Conservation (phyloP, 2,797 vertebrate genomes). For the Pangasius larnaudii region DNA sequence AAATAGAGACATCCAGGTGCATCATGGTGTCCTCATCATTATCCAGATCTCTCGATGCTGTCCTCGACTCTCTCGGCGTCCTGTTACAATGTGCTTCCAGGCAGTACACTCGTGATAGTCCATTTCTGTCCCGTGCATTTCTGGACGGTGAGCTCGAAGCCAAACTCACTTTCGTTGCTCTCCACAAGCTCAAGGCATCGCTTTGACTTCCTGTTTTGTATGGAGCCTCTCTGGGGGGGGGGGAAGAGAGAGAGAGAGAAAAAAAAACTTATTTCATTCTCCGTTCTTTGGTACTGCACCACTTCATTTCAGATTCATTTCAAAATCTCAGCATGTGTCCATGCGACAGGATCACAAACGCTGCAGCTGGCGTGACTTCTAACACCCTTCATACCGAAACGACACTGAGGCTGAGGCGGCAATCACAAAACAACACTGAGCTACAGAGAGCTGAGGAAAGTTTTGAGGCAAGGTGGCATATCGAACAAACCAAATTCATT, state of each 20-base stretch:
- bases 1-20: conserved; percentile 65
- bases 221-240: conserved; percentile 88
- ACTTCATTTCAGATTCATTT: conserved; percentile 16
- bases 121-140: conserved; percentile 95
- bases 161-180: conserved; percentile 89
- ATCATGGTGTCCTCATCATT: conserved; percentile 47
- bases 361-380: not conserved
- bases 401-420: not conserved
- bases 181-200: conserved; percentile 93
- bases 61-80: conserved; percentile 44
- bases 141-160: conserved; percentile 92
- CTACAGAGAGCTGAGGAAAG: conserved; percentile 6
- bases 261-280: conserved; percentile 48
- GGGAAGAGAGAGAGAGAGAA: conserved; percentile 40
- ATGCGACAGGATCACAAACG: not conserved
- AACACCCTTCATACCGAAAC: conserved; percentile 14
- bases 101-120: conserved; percentile 92
- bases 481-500: conserved; percentile 21
- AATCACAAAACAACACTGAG: not conserved
- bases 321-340: conserved; percentile 4
- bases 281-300: conserved; percentile 16
- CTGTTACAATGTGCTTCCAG: conserved; percentile 80
- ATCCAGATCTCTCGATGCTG: conserved; percentile 40
- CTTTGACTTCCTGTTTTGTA: conserved; percentile 98
- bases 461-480: conserved; percentile 3